Evolutionary conservation across 2,113 vertebrate species (phyloP).

Genomic region (Canis aureus): DNA sequence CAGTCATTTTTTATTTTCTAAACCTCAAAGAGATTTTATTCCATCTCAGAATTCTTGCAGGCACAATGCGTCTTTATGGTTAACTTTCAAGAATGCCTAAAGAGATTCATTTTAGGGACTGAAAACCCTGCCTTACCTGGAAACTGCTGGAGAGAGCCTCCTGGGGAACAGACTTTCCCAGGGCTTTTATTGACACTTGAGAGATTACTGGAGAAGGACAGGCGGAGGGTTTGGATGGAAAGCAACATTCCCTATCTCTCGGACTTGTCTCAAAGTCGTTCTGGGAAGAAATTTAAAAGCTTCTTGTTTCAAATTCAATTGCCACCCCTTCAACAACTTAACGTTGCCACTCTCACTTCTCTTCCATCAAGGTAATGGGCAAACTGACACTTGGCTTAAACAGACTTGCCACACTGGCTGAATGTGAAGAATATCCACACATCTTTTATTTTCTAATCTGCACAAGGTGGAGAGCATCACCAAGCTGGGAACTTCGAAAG

Average conservation of each 20-base stretch:
- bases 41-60: conserved; percentile 19
- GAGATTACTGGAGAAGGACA: neutral
- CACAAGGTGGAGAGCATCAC: neutral
- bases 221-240: neutral
- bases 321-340: conserved; percentile 45
- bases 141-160: neutral
- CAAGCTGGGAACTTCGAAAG: neutral
- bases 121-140: neutral
- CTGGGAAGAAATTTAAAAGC: conserved; percentile 63
- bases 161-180: neutral
- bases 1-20: conserved; percentile 76
- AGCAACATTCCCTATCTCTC: neutral
- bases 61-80: neutral
- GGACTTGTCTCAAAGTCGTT: conserved; percentile 18
- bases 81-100: conserved; percentile 5
- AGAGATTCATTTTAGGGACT: conserved; percentile 33
- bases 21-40: conserved; percentile 60
- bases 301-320: conserved; percentile 62
- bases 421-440: too few relatives aligned
- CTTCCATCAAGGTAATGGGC: conserved; percentile 22
- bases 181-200: conserved; percentile 2
- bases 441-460: neutral
- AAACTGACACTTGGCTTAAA: conserved; percentile 22
- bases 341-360: conserved; percentile 25
- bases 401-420: neutral